Base-by-base conservation (phyloP, 1,140 invertebrate species). In the Lucilia cuprina region DNA sequence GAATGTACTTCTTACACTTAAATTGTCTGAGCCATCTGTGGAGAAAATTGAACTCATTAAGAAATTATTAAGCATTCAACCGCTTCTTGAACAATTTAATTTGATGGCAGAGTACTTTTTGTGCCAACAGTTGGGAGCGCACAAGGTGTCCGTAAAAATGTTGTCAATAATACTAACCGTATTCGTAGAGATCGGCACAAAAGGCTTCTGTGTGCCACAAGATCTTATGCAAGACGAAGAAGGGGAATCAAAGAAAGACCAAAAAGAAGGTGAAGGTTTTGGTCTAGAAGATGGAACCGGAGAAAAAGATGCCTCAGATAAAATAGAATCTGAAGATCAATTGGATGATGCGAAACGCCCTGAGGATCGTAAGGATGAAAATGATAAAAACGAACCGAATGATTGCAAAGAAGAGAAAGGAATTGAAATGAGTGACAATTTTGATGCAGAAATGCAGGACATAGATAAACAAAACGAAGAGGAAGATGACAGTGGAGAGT, bases 251-350 rank as follows among this genome's bases (percentile, higher is more conserved):
- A 92, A 93, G 49, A 92, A 94, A 70, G 89, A 93, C 10, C 92
- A 93, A 7, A 93, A 93, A 85, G 88, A 93, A 13, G 92, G 93
- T 0, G 94, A 95, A 83, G 96, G 96, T 13, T 94, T 95, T 91
- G 98, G 98, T 0, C 92, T 99, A 2, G 97, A 97, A 0, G 98
- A 99, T 86, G 98, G 98, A 0, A 96, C 98, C 87, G 98, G 98
- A 12, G 94, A 96, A 84, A 98, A 97, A 88, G 98, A 99, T 92
- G 97, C 99, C 7, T 99, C 98, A 1, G 98, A 99, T 91, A 96
- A 93, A 82, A 90, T 91, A 8, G 90, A 91, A 70, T 89, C 88
- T 2, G 90, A 99, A 93, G 98, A 99, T 93, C 98, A 99, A 91
- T 91, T 99, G 34, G 98, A 99, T 85, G 97, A 97, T 87, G 95